phyloP scores from a whole-genome alignment of 2,113 vertebrate species.

The Channa argus region DNA sequence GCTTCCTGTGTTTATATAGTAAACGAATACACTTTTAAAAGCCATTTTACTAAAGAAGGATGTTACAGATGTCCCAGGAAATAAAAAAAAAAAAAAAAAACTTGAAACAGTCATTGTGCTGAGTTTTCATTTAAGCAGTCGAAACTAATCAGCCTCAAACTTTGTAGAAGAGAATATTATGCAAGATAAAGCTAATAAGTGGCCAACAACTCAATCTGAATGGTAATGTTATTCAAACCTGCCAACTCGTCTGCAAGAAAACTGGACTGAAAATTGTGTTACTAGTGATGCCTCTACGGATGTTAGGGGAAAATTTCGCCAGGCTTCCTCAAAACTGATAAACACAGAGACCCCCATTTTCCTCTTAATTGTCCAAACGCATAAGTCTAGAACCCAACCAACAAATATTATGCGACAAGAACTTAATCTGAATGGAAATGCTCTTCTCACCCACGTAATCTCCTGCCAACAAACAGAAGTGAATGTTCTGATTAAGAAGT shows the following conservation, averaged over 20 bases:
- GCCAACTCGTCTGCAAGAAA: slow-evolving; percentile 7
- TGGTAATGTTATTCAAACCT: slow-evolving; percentile 43
- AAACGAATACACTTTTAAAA: slow-evolving; percentile 63
- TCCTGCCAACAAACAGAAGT: neutral
- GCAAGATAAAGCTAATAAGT: slow-evolving; percentile 63
- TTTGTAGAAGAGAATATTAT: slow-evolving; percentile 39
- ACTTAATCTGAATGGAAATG: slow-evolving; percentile 66
- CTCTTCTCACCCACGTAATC: neutral
- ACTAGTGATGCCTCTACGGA: slow-evolving; percentile 34
- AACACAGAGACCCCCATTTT: slow-evolving; percentile 31
- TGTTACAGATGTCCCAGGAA: slow-evolving; percentile 46
- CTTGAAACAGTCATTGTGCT: slow-evolving; percentile 2
- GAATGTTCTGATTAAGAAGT: slow-evolving; percentile 28
- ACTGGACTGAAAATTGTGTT: slow-evolving; percentile 22
- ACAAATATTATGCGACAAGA: slow-evolving; percentile 48
- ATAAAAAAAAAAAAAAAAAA: slow-evolving; percentile 41
- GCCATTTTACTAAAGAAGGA: slow-evolving; percentile 39
- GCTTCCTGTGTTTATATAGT: slow-evolving; percentile 74
- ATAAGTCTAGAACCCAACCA: slow-evolving; percentile 15
- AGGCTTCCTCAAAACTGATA: slow-evolving; percentile 24
- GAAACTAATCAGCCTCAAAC: slow-evolving; percentile 46
- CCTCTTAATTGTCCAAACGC: slow-evolving; percentile 36
- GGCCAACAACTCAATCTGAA: slow-evolving; percentile 40
- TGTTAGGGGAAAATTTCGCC: slow-evolving; percentile 36
- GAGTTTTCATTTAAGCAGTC: slow-evolving; percentile 30